These are phyloP conservation scores for Callorhinus ursinus DNA, from an alignment of 2,113 vertebrate genomes.

Conservation along the genomic window DNA sequence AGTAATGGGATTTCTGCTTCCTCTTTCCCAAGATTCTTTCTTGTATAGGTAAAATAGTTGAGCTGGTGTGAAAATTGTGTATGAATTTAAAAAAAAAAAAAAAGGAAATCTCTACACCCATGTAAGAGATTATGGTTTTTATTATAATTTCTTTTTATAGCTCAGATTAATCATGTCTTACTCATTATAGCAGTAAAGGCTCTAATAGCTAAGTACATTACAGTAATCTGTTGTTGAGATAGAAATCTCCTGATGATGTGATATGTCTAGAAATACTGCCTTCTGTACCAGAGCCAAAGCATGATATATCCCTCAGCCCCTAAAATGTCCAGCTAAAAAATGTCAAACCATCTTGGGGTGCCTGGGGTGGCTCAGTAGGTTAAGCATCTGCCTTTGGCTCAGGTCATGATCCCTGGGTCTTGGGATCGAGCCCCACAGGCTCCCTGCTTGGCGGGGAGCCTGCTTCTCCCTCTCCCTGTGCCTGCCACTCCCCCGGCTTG, in stretches of 20 bases:
- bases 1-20: not conserved
- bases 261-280: constrained; percentile 53
- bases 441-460: too few relatives aligned
- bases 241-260: constrained; percentile 58
- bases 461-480: too few relatives aligned
- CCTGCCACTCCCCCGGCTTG: too few relatives aligned
- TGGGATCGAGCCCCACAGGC: too few relatives aligned
- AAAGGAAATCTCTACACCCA: not conserved
- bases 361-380: too few relatives aligned
- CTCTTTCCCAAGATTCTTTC: not conserved
- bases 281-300: constrained; percentile 52
- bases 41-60: not conserved
- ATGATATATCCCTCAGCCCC: not conserved
- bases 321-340: not conserved
- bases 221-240: constrained; percentile 66
- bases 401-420: too few relatives aligned
- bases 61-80: constrained; percentile 30
- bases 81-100: not conserved
- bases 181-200: constrained; percentile 48
- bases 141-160: constrained; percentile 70
- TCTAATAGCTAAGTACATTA: constrained; percentile 67
- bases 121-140: constrained; percentile 59
- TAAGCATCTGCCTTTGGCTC: too few relatives aligned
- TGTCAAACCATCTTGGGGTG: not conserved
- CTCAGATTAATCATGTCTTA: constrained; percentile 69